Percentiles rank a stretch among this genome's conserved stretches.
Conservation (phyloP, 2,888 invertebrate genomes). For the Seira sanloemensis region DNA sequence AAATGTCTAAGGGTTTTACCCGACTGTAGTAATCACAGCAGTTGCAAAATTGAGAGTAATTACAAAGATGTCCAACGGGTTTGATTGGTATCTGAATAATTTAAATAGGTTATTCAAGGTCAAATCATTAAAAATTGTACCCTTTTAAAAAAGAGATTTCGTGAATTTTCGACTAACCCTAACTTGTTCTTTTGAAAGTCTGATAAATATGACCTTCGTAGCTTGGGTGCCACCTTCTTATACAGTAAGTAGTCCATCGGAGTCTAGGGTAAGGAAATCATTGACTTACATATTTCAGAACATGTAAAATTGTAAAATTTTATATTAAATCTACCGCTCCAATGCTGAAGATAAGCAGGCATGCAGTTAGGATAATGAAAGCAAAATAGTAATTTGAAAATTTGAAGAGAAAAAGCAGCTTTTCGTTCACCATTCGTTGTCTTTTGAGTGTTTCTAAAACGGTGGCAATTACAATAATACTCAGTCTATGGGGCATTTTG, state of each 20-base stretch:
- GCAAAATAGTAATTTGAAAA: slow-evolving; percentile 63
- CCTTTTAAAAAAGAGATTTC: background rate
- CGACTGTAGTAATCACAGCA: slow-evolving; percentile 69
- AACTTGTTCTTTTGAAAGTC: slow-evolving; percentile 47
- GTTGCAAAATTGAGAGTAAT: slow-evolving; percentile 60
- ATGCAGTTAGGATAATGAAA: slow-evolving; percentile 63
- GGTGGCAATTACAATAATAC: too few relatives aligned
- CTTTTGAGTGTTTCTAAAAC: slow-evolving; percentile 47
- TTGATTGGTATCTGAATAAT: slow-evolving; percentile 41
- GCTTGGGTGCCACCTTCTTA: background rate
- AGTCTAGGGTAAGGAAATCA: slow-evolving; percentile 40
- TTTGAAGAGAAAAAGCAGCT: slow-evolving; percentile 53
- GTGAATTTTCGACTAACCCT: slow-evolving; percentile 37
- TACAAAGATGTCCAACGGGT: slow-evolving; percentile 61
- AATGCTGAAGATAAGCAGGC: slow-evolving; percentile 43
- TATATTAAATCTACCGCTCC: slow-evolving; percentile 39
- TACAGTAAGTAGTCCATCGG: slow-evolving; percentile 64
- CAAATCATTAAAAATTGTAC: background rate
- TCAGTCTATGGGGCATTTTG: background rate
- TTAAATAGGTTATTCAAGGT: background rate
- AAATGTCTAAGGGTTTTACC: slow-evolving; percentile 38
- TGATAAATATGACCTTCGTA: slow-evolving; percentile 50
- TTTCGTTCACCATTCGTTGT: slow-evolving; percentile 58
- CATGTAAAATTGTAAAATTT: background rate
- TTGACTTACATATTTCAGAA: background rate